Percentiles rank a stretch among this genome's conserved stretches.
Evolutionary conservation across 2,113 vertebrate genomes (phyloP).

Genomic region (Strix uralensis): DNA sequence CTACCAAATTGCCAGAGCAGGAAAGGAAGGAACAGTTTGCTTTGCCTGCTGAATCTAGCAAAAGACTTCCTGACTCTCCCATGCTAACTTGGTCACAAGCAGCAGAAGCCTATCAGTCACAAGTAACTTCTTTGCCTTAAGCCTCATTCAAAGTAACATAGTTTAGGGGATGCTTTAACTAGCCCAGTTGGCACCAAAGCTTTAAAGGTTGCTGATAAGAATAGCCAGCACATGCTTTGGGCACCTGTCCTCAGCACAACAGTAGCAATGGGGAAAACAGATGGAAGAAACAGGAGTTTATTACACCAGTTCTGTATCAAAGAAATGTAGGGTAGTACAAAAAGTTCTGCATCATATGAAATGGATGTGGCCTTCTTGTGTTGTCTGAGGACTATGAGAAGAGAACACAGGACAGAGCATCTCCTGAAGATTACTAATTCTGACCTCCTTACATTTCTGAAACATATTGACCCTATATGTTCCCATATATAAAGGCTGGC

Average conservation of each 20-base stretch:
- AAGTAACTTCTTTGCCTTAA: neutral
- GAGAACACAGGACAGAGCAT: neutral
- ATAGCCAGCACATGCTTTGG: neutral
- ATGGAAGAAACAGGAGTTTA: neutral
- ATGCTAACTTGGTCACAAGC: fast-evolving
- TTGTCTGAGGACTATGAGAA: neutral
- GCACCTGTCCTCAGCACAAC: neutral
- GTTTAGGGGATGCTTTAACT: neutral
- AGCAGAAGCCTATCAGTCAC: neutral
- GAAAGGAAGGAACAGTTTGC: neutral
- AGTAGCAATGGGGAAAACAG: neutral
- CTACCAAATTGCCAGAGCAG: neutral
- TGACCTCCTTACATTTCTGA: neutral
- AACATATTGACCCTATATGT: neutral
- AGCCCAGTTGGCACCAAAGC: neutral
- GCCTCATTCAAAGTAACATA: neutral
- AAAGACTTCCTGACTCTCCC: neutral
- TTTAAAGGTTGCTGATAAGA: neutral
- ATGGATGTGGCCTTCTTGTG: neutral
- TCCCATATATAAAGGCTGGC: no score
- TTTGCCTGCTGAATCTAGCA: neutral
- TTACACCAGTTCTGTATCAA: neutral
- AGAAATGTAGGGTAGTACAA: no score
- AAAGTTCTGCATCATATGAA: neutral
- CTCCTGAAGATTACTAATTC: neutral